phyloP scores from a whole-genome alignment of 2,888 invertebrate genomes.

The Callimorpha dominula region DNA sequence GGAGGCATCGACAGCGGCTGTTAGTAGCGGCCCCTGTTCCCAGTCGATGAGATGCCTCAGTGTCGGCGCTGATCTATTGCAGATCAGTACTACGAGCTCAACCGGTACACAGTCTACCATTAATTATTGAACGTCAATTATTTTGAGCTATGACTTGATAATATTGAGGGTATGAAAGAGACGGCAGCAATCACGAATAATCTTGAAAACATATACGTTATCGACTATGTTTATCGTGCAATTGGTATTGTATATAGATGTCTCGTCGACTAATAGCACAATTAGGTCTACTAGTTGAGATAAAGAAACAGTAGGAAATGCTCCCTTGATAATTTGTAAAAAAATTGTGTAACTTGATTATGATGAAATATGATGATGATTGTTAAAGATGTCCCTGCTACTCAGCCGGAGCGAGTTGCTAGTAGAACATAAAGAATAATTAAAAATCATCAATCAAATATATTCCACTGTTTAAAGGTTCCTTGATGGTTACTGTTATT shows the following conservation, averaged over 20 bases:
- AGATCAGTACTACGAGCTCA: slow-evolving; percentile 36
- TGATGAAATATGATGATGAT: no score
- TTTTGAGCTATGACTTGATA: slow-evolving; percentile 19
- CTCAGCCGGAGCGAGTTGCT: no score
- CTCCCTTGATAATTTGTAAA: no score
- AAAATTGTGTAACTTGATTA: no score
- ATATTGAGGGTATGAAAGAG: slow-evolving; percentile 2
- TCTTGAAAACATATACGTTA: neutral
- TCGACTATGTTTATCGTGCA: no score
- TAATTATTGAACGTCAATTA: slow-evolving; percentile 21
- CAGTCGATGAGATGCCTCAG: slow-evolving; percentile 54
- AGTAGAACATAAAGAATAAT: no score
- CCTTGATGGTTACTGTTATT: neutral
- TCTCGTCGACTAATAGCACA: neutral
- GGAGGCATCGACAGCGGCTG: slow-evolving; percentile 43
- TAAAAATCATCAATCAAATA: neutral
- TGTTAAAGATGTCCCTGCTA: no score
- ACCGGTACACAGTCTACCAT: slow-evolving; percentile 10
- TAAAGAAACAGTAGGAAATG: neutral
- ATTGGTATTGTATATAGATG: neutral
- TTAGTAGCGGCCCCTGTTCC: slow-evolving; percentile 53
- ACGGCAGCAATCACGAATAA: slow-evolving; percentile 1
- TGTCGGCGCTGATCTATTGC: slow-evolving; percentile 61
- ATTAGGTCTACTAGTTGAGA: neutral
- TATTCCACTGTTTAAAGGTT: neutral